These are phyloP conservation scores for Chlorodrepanis virens DNA, from an alignment of 2,113 vertebrate genomes.

Conservation along the genomic window DNA sequence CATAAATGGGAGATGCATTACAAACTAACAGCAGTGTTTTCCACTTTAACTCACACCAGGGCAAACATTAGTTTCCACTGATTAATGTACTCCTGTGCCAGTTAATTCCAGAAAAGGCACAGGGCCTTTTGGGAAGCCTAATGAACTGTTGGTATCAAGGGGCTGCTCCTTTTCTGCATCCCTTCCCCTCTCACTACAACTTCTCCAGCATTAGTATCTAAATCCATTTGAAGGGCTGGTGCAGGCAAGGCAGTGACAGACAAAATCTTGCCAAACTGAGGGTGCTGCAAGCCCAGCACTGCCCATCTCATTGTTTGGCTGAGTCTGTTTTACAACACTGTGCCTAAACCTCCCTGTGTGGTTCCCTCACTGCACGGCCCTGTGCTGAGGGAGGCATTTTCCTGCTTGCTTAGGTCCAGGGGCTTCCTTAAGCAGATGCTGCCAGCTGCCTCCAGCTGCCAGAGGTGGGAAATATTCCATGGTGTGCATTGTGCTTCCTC, in stretches of 20 bases:
- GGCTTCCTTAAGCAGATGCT: conserved; percentile 18
- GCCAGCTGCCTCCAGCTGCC: conserved; percentile 39
- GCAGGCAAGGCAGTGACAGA: neutral
- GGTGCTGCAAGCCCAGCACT: neutral
- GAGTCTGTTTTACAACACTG: neutral
- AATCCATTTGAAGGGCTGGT: neutral
- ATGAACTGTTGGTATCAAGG: neutral
- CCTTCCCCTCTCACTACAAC: neutral
- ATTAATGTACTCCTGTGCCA: conserved; percentile 9
- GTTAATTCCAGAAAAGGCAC: conserved; percentile 1
- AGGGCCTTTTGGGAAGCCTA: conserved; percentile 2
- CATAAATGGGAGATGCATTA: neutral
- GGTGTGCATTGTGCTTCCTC: neutral
- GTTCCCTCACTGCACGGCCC: neutral
- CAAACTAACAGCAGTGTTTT: conserved; percentile 21
- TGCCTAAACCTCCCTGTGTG: neutral
- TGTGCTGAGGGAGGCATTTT: conserved; percentile 7
- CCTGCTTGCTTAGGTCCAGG: neutral
- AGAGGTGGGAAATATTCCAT: conserved; percentile 14
- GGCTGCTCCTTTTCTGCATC: neutral
- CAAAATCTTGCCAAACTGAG: neutral
- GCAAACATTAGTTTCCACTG: neutral
- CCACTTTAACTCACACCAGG: neutral
- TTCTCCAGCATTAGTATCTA: neutral
- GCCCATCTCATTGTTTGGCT: conserved; percentile 5